Base-by-base conservation (phyloP, 64 coral and sea anemone genomes). In the Stichodactyla helianthus region DNA sequence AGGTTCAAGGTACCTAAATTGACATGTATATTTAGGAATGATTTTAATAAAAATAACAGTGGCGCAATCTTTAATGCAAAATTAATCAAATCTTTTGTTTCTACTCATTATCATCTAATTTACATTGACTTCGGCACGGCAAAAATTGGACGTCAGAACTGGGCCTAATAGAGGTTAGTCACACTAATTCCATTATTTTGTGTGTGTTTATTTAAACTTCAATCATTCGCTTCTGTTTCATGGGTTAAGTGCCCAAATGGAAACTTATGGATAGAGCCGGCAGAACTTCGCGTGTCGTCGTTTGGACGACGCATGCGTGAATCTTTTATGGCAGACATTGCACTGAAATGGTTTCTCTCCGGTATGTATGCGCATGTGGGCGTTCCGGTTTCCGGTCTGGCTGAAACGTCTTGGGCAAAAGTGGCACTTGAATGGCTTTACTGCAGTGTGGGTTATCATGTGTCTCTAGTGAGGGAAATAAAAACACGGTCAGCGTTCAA, bases 321-420 rank as follows among this genome's bases (percentile, higher is more conserved):
- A 88, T 23, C 22, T 61, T 10, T 57, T 88, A 20, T 51, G 14
- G 57, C 87, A 88, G 5, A 55, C 12, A 18, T 78, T 26, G 54
- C 87, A 88, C 51, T 53, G 51, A 3, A 55, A 88, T 6, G 87
- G 87, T 50, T 78, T 88, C 50, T 88, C 87, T 50, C 77, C 87
- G 16, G 87, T 35, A 35, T 88, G 87, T 22, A 53, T 82, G 79
- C 87, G 87, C 22, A 80, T n/a, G 87, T 88, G 87, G 18, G 27
- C 87, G 20, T 81, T 78, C 53, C 79, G 77, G 64, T 78, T 54
- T 8, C 51, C 71, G 18, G 35, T 31, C 59, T 80, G 53, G 19
- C 2, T 23, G 55, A 88, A 88, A 14, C 31, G n/a, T 53, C 77
- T 88, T 7, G 79, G 52, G 52, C 87, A 88, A 16, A 55, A 44